These are phyloP conservation scores for Semotilus atromaculatus DNA, from an alignment of 2,797 vertebrate genomes.

Conservation along the genomic window DNA sequence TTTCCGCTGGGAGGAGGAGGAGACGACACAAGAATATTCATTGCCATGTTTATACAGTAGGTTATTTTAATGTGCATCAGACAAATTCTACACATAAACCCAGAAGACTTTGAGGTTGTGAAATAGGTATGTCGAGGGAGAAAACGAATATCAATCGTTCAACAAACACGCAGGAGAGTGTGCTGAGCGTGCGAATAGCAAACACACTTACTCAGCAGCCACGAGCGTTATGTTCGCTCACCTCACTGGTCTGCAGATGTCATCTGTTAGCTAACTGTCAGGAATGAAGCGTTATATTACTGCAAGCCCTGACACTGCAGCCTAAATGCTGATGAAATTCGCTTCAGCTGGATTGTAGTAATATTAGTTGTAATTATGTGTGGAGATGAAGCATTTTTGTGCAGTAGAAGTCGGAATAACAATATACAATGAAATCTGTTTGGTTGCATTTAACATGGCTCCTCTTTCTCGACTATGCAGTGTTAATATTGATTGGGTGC, in stretches of 20 bases:
- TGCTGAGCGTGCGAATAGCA: slow-evolving; percentile 30
- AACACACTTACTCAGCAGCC: slow-evolving; percentile 34
- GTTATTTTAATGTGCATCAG: background rate
- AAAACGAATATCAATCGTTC: background rate
- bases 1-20: slow-evolving; percentile 57
- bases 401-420: background rate
- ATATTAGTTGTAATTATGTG: background rate
- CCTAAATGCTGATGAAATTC: background rate
- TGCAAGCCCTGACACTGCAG: background rate
- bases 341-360: background rate
- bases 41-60: background rate
- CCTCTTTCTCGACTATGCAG: background rate
- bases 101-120: background rate
- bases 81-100: background rate
- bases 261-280: slow-evolving; percentile 41
- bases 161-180: background rate
- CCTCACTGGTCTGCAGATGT: slow-evolving; percentile 27
- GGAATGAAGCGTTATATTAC: slow-evolving; percentile 12
- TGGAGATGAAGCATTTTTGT: background rate
- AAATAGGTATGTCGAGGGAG: background rate
- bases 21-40: slow-evolving; percentile 7
- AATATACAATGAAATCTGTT: background rate
- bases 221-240: slow-evolving; percentile 18
- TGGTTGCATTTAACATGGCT: background rate
- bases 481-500: background rate